These are phyloP conservation scores for Perdita meconis DNA, from an alignment of 2,888 invertebrate genomes.

Conservation along the genomic window DNA sequence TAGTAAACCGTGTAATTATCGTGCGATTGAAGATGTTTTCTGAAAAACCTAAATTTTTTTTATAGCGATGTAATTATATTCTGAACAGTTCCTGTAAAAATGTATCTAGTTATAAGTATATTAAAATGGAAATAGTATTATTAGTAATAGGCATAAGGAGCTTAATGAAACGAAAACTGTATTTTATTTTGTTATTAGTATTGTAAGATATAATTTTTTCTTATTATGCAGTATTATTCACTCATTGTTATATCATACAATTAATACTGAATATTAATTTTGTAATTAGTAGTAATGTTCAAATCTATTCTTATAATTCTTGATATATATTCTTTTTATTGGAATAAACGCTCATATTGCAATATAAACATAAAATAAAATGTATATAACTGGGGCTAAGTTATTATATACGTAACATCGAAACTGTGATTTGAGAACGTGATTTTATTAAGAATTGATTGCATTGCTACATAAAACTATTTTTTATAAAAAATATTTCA, in stretches of 20 bases:
- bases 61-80: constrained; percentile 10
- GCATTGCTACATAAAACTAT: constrained; percentile 16
- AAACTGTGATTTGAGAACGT: too few relatives aligned
- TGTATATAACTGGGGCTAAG: too few relatives aligned
- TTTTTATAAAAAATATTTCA: constrained; percentile 37
- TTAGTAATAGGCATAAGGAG: constrained; percentile 1
- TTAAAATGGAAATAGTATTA: constrained; percentile 23
- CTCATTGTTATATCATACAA: background rate
- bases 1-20: background rate
- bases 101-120: constrained; percentile 19
- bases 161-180: constrained; percentile 22
- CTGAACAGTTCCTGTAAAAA: constrained; percentile 10
- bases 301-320: background rate
- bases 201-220: constrained; percentile 8
- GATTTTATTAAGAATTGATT: too few relatives aligned
- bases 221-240: constrained; percentile 4
- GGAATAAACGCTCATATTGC: too few relatives aligned
- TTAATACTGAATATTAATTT: background rate
- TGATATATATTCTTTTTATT: background rate
- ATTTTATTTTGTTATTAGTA: constrained; percentile 15
- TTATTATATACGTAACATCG: too few relatives aligned
- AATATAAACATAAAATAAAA: too few relatives aligned
- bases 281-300: background rate
- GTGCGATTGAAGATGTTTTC: background rate
- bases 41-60: constrained; percentile 4